Evolutionary conservation across 2,797 vertebrate species (phyloP), one percentile per base, ranked within the genome.

Genomic region (Merluccius polli): DNA sequence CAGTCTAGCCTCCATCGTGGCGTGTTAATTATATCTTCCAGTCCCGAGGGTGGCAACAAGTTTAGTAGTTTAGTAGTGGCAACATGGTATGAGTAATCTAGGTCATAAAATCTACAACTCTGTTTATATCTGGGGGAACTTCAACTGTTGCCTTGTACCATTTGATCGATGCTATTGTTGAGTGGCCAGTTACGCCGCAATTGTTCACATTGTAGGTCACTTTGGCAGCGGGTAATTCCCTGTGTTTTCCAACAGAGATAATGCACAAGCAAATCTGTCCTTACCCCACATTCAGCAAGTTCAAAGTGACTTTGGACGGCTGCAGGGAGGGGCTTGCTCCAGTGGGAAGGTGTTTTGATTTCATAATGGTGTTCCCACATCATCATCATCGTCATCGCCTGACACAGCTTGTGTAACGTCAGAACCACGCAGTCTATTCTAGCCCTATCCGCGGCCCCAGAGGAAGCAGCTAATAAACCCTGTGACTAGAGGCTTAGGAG

Each of bases 331-430:
- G 69, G 15, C 69, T 70, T n/a, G 69, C 29, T 31, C 69, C 77
- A 77, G 76, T 75, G 29, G 71, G 73, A 73, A 32, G 18, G 31
- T 68, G 38, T 74, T 78, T 70, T 71, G 70, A 73, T 75, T 33
- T 77, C 36, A 35, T 69, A 72, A 78, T 78, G 72, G 72, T 18
- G 73, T 36, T 44, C 29, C 27, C n/a, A n/a, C 29, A 68, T 68
- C 65, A 29, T 52, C 44, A 52, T 67, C 24, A 73, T 73, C 29
- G 59, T 74, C 48, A 74, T 67, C 29, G 32, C 73, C 67, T 75
- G 35, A 75, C 27, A 31, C 29, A 35, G 48, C 31, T 44, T 30
- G 38, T 21, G 18, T 67, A 59, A 67, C 24, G 52, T 74, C 59
- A 29, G 73, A 67, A 67, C 32, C n/a, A 18, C 73, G 4, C 31